Conservation (phyloP, 2,113 vertebrate species). For the Malaclemys terrapin region DNA sequence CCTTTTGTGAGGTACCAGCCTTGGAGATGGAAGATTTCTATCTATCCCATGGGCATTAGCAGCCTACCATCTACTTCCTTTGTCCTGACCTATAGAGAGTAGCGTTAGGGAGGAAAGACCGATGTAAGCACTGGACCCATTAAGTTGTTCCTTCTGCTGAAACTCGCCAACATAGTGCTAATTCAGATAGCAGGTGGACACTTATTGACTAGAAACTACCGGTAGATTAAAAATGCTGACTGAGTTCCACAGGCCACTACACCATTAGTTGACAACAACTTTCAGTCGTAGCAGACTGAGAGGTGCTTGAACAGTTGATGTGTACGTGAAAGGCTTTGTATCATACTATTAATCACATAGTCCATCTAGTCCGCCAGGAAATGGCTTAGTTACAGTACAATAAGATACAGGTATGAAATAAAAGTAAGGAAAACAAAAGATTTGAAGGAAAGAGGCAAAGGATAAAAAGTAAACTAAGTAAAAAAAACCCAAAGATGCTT, state of each 20-base stretch:
- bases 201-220: neutral
- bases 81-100: neutral
- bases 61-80: neutral
- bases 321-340: neutral
- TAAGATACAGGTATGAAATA: neutral
- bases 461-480: neutral
- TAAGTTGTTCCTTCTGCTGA: conserved; percentile 4
- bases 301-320: neutral
- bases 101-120: neutral
- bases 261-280: neutral
- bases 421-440: neutral
- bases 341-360: neutral
- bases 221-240: neutral
- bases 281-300: neutral
- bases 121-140: neutral
- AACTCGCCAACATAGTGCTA: neutral
- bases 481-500: neutral
- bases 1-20: neutral
- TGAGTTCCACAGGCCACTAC: neutral
- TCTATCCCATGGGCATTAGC: neutral
- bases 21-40: neutral
- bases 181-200: neutral
- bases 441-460: neutral
- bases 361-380: neutral
- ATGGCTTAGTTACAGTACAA: neutral